Percentiles rank a stretch among this genome's conserved stretches.
These are phyloP conservation scores for Cyanoliseus patagonus DNA, from an alignment of 2,113 vertebrate genomes.

Conservation along the genomic window DNA sequence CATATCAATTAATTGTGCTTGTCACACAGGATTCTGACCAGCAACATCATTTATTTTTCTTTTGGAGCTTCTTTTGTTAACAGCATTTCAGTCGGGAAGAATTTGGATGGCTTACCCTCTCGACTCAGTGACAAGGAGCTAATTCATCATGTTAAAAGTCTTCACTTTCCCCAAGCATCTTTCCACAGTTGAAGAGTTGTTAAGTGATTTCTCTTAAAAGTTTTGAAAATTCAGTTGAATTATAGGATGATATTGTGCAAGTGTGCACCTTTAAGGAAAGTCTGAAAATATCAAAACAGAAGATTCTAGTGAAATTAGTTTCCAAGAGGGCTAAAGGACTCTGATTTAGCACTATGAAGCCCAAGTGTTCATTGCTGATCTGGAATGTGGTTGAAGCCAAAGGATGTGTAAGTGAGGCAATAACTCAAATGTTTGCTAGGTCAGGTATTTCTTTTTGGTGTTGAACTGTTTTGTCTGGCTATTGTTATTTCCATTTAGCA, in stretches of 20 bases:
- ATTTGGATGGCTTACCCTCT: neutral
- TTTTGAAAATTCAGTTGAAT: neutral
- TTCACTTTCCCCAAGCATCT: neutral
- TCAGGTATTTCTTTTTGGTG: neutral
- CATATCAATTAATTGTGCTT: neutral
- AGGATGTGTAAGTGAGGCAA: neutral
- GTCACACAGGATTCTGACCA: neutral
- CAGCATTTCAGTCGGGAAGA: neutral
- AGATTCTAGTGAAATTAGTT: neutral
- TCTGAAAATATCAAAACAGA: neutral
- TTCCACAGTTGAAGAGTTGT: neutral
- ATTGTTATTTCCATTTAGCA: neutral
- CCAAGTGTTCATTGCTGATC: neutral
- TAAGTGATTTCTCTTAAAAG: neutral
- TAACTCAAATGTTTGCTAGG: neutral
- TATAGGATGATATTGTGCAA: neutral
- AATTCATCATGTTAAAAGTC: neutral
- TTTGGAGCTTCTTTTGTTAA: neutral
- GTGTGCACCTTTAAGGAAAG: neutral
- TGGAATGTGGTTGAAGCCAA: neutral
- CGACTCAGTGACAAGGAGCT: neutral
- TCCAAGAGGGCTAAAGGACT: neutral
- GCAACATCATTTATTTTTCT: neutral
- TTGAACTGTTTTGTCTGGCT: neutral
- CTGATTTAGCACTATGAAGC: neutral